A percentile compares a stretch with the other conserved stretches of the same genome.
Evolutionary conservation across 2,888 invertebrate species (phyloP).

Genomic region (Chrysolina haemoptera): DNA sequence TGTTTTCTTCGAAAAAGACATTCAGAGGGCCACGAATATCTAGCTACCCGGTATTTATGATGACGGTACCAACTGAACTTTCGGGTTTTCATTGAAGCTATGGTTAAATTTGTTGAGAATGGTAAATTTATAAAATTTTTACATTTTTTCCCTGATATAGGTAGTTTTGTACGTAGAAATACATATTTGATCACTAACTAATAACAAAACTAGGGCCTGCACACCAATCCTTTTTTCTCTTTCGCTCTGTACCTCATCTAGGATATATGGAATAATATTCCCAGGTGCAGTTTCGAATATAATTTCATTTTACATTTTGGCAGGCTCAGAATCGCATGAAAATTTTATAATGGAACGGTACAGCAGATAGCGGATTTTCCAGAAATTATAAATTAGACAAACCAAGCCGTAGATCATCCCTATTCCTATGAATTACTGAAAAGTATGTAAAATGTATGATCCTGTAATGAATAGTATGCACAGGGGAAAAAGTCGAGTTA

Average conservation of each 20-base stretch:
- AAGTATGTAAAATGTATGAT: conserved; percentile 8
- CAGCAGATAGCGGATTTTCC: conserved; percentile 1
- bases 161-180: no score
- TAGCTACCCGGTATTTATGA: no score
- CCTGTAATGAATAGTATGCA: conserved; percentile 20
- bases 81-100: no score
- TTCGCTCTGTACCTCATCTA: not conserved
- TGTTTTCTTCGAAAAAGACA: no score
- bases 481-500: conserved; percentile 12
- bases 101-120: no score
- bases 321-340: not conserved
- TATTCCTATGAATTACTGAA: conserved; percentile 18
- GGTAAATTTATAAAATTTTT: no score
- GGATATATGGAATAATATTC: not conserved
- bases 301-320: not conserved
- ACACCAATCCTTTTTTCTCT: no score
- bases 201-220: no score
- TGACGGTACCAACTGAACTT: no score
- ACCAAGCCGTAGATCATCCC: conserved; percentile 18
- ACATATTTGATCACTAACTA: no score
- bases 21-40: no score
- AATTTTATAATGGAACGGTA: conserved; percentile 6
- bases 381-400: conserved; percentile 9
- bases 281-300: not conserved
- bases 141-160: no score